phyloP scores from a whole-genome alignment of 2,888 invertebrate genomes.

The Caenorhabditis plicata region DNA sequence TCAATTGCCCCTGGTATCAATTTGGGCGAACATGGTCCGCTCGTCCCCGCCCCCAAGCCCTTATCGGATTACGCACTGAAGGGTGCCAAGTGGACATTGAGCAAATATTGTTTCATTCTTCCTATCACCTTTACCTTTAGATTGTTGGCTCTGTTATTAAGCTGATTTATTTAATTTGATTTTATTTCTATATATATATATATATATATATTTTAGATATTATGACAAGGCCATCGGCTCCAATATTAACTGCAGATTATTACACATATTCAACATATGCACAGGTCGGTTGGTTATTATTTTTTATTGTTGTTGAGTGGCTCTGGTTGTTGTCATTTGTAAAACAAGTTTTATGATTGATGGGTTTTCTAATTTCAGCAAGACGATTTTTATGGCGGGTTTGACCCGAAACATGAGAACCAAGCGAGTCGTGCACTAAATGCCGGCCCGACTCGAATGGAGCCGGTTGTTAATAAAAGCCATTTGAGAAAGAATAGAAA shows the following conservation, averaged over 20 bases:
- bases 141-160: too few species aligned
- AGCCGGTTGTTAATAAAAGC: constrained; percentile 9
- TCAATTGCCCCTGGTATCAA: too few species aligned
- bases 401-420: constrained; percentile 16
- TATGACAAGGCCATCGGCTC: constrained; percentile 32
- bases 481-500: constrained; percentile 4
- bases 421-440: constrained; percentile 1
- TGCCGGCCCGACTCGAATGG: constrained; percentile 13
- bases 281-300: constrained; percentile 1
- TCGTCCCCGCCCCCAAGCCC: too few species aligned
- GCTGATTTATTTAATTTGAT: too few species aligned
- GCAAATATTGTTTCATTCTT: too few species aligned
- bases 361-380: constrained; percentile 16
- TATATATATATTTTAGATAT: not conserved
- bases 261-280: constrained; percentile 28
- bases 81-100: too few species aligned
- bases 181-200: too few species aligned
- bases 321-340: not conserved
- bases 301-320: not conserved
- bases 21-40: too few species aligned
- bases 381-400: constrained; percentile 38
- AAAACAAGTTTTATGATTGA: too few species aligned
- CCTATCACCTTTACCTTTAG: too few species aligned
- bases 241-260: constrained; percentile 25
- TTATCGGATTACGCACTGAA: too few species aligned